Evolutionary conservation across 2,113 vertebrate genomes (phyloP), one percentile per base, ranked within the genome.

Genomic region (Macrotis lagotis): DNA sequence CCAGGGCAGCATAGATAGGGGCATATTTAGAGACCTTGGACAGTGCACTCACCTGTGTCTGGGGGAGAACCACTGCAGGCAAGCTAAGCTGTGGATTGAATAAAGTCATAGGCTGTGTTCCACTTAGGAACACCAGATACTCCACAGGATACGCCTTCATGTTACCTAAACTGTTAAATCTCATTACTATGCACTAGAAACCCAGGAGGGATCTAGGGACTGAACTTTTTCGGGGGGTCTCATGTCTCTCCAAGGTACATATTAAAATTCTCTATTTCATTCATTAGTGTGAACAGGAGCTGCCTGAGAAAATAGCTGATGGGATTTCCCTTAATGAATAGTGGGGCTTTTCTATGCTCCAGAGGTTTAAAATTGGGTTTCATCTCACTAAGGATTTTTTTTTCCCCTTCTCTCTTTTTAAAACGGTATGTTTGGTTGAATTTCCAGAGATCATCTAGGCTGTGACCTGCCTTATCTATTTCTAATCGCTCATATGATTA

Each of bases 341-440:
- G 92, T 96, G 95, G 97, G 97, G 97, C 95, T 98, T 97, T 96
- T 96, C 97, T 92, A 91, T 91, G 88, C 94, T 97, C 96, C 94
- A 96, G 98, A 98, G 98, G 98, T 96, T 98, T 97, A 98, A 98
- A 98, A 98, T 97, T 98, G 95, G 96, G 96, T 97, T 98, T 98
- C 98, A 97, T 97, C 96, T 98, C 96, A 96, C 97, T 50, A 95
- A 96, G 97, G 88, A 55, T 94, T 96, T 96, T 95, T 94, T 48
- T 95, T 94, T 96, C 74, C 93, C 31, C 91, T 97, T 98, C 96
- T 98, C 96, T 98, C 97, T 98, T 97, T 97, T 94, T 94, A n/a
- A 93, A 94, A 95, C 96, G 91, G 53, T 96, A 93, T 97, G 95
- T 98, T 98, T 98, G 98, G 98, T 98, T 98, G 90, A 93, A 92